These are phyloP conservation scores for Potorous gilbertii DNA, from an alignment of 2,797 vertebrate species.

Conservation along the genomic window DNA sequence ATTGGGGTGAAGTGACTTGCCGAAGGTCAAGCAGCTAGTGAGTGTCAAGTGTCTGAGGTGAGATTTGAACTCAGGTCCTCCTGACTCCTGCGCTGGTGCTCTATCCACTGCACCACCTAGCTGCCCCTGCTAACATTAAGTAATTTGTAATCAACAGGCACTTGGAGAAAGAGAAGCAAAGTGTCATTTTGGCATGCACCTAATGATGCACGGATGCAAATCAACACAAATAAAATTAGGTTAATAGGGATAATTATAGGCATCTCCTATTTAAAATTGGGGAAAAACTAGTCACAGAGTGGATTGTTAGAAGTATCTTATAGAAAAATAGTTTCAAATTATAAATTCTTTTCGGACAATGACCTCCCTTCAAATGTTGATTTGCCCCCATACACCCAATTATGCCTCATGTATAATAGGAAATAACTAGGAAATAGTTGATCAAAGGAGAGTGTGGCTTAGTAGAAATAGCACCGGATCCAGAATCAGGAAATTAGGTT, in stretches of 20 bases:
- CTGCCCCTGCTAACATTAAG: not conserved
- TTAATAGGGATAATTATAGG: not conserved
- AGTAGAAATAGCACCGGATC: not conserved
- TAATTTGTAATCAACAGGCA: not conserved
- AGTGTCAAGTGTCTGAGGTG: no score
- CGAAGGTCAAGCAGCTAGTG: no score
- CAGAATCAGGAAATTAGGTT: not conserved
- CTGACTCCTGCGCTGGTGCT: no score
- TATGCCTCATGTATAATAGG: not conserved
- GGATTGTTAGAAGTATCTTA: not conserved
- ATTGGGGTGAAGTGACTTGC: no score
- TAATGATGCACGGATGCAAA: not conserved
- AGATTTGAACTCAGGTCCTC: no score
- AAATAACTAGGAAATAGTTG: not conserved
- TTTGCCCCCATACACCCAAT: not conserved
- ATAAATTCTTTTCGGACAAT: not conserved
- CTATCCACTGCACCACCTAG: no score
- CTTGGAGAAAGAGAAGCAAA: not conserved
- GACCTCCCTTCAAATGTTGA: not conserved
- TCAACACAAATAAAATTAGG: not conserved
- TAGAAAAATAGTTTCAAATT: not conserved
- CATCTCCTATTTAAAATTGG: not conserved
- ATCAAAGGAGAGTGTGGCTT: not conserved
- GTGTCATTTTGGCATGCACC: not conserved
- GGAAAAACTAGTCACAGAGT: not conserved